Conservation (phyloP, 2,797 vertebrate genomes). For the Oreochromis grahami region DNA sequence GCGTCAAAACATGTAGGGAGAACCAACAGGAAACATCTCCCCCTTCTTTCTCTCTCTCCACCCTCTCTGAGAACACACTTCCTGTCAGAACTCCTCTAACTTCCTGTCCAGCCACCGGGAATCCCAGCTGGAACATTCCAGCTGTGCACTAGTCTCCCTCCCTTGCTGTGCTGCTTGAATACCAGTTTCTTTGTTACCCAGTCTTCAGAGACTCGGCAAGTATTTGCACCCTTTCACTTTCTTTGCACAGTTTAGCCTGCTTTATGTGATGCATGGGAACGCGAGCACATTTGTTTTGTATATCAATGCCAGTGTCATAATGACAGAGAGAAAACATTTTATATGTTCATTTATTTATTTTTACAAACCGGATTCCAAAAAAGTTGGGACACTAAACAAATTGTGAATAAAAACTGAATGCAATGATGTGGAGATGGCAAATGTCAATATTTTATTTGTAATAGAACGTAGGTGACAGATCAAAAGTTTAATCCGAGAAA, state of each 20-base stretch:
- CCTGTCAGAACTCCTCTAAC: constrained; percentile 72
- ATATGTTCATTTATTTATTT: neutral
- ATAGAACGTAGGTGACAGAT: no score
- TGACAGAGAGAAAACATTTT: neutral
- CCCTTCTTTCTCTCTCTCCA: constrained; percentile 44
- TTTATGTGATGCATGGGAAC: neutral
- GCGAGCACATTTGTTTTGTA: neutral
- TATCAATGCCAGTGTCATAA: neutral
- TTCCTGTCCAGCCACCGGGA: constrained; percentile 77
- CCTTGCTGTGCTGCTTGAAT: neutral
- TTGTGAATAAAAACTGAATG: no score
- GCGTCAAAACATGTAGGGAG: constrained; percentile 37
- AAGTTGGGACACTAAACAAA: no score
- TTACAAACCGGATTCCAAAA: no score
- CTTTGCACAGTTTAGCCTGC: neutral
- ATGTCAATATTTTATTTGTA: no score
- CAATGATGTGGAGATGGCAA: no score
- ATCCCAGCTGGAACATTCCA: constrained; percentile 77
- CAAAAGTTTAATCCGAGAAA: no score
- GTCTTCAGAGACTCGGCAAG: neutral
- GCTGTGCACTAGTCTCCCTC: constrained; percentile 47
- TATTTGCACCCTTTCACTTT: neutral
- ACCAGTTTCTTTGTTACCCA: neutral
- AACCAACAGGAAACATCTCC: constrained; percentile 71
- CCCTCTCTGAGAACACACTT: constrained; percentile 68